These are phyloP conservation scores for Neelides sp. DNA, from an alignment of 1,140 invertebrate genomes.

Conservation along the genomic window DNA sequence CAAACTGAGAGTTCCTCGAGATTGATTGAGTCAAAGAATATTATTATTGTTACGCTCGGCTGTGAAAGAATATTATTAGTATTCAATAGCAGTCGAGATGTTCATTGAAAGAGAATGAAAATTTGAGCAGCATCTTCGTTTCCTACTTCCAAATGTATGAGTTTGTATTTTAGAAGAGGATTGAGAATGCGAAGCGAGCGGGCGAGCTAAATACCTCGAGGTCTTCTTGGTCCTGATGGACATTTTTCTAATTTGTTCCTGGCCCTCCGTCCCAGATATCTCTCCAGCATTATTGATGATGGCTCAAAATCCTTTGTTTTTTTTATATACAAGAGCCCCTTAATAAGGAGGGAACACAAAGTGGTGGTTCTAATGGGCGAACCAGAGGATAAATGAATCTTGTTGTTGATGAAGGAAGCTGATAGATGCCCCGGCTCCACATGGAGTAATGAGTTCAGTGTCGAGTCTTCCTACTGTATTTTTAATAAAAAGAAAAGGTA, in stretches of 20 bases:
- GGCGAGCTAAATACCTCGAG: neutral
- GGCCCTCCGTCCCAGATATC: too few relatives aligned
- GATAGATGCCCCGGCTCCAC: conserved; percentile 19
- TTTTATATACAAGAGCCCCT: too few relatives aligned
- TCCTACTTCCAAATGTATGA: too few relatives aligned
- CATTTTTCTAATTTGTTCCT: conserved; percentile 26
- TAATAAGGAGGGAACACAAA: neutral
- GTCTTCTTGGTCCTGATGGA: conserved; percentile 9
- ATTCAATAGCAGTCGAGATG: too few relatives aligned
- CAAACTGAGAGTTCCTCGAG: too few relatives aligned
- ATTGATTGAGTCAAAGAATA: too few relatives aligned
- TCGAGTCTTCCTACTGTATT: conserved; percentile 22
- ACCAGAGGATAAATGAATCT: neutral
- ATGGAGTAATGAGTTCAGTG: conserved; percentile 27
- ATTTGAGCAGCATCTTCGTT: too few relatives aligned
- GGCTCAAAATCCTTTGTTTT: too few relatives aligned
- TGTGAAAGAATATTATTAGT: too few relatives aligned
- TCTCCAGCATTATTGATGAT: conserved; percentile 20
- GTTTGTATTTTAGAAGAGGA: too few relatives aligned
- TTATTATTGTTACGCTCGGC: too few relatives aligned
- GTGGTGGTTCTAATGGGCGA: neutral
- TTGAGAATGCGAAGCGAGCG: neutral
- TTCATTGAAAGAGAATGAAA: too few relatives aligned
- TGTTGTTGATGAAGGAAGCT: conserved; percentile 13
- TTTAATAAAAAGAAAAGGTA: conserved; percentile 7